Conservation (phyloP, 2,113 vertebrate species). For the Siniperca chuatsi region DNA sequence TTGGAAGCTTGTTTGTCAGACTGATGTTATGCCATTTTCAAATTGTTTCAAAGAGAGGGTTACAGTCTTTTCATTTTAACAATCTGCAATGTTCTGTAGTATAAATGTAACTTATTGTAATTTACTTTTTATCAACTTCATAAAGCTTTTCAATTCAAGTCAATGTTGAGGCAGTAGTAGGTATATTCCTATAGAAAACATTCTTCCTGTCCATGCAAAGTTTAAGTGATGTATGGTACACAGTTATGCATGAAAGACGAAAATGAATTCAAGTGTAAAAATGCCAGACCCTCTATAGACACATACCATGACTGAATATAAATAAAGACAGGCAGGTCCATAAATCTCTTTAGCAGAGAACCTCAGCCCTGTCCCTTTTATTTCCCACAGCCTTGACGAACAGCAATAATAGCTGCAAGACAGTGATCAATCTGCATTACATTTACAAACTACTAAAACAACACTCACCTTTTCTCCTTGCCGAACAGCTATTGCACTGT, state of each 20-base stretch:
- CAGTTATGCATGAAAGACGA: slow-evolving; percentile 72
- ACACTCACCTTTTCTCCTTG: slow-evolving; percentile 85
- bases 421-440: slow-evolving; percentile 84
- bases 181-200: slow-evolving; percentile 8
- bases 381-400: slow-evolving; percentile 72
- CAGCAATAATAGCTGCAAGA: slow-evolving; percentile 72
- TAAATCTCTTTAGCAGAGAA: slow-evolving; percentile 74
- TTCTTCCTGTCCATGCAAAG: slow-evolving; percentile 18
- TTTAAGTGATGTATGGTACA: slow-evolving; percentile 60
- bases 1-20: neutral
- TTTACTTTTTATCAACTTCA: slow-evolving; percentile 21
- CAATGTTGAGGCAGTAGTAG: neutral
- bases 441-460: slow-evolving; percentile 84
- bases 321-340: slow-evolving; percentile 74
- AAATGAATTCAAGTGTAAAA: slow-evolving; percentile 74
- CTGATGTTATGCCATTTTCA: slow-evolving; percentile 16
- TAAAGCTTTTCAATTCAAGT: slow-evolving; percentile 9
- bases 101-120: slow-evolving; percentile 11
- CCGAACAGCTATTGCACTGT: slow-evolving; percentile 58
- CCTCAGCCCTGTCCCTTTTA: slow-evolving; percentile 65
- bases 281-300: slow-evolving; percentile 66
- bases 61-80: slow-evolving; percentile 27
- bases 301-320: slow-evolving; percentile 69
- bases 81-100: neutral
- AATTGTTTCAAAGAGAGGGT: slow-evolving; percentile 28